Base-by-base conservation (phyloP, 2,888 invertebrate genomes). In the Scaeva pyrastri region DNA sequence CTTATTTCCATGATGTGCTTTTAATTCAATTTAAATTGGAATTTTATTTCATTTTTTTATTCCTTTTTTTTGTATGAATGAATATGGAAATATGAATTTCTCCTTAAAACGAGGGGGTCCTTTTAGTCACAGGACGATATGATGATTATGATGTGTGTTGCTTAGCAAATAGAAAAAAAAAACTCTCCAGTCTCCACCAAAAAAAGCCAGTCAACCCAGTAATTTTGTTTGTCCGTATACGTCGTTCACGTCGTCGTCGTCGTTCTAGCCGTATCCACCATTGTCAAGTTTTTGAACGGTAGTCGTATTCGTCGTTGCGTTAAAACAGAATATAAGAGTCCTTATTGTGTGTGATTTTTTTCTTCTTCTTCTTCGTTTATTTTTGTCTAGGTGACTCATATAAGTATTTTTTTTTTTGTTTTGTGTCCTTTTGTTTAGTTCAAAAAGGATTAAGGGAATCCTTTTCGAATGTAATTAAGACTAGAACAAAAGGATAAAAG, bases 11-110 rank as follows among this genome's bases (percentile, higher is more conserved):
- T 39, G 52, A 39, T 68, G 50, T 39, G 45, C 75, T 79, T 56
- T 84, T 84, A 84, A 84, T 84, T 84, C 79, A 84, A 84, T 84
- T 84, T 84, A 84, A 79, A 84, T 79, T 79, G 64, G 45, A 75
- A 58, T 79, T 75, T 60, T 72, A 50, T 43, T 71, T 62, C 62
- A 52, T 82, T n/a, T 70, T 50, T 16, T 66, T 56, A 50, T 52
- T 55, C n/a, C n/a, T 55, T 12, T 4, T 52, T 7, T 50, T 31
- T 31, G 6, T 31, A 31, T 31, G 31, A 31, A 23, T 66, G 71
- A 75, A 79, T 75, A 75, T 80, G 79, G 43, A 16, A 31, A 64
- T 60, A 41, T 60, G 16, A 41, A 21, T 68, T 68, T 8, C 11
- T 14, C 14, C 45, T 31, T 16, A 60, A 21, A 68, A 66, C 8